A percentile compares a stretch with the other conserved stretches of the same genome.
These are phyloP conservation scores for Habroteleia sp. DNA, from an alignment of 2,888 invertebrate species.

Conservation along the genomic window DNA sequence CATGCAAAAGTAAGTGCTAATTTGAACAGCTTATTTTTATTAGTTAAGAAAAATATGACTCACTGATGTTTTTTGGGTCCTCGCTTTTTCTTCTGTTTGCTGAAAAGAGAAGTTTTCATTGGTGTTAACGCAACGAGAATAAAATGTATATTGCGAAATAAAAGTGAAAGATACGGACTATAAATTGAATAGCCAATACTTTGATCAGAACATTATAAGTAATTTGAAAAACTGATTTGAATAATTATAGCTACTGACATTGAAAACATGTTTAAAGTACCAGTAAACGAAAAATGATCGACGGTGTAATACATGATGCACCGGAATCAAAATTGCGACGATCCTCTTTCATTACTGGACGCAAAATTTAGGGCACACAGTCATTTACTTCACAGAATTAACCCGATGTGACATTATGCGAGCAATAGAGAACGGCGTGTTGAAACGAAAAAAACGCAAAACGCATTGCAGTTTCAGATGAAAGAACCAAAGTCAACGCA, in stretches of 20 bases:
- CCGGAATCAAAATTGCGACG: slow-evolving; percentile 3
- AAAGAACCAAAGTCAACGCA: no score
- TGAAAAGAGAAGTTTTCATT: slow-evolving; percentile 73
- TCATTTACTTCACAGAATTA: slow-evolving; percentile 60
- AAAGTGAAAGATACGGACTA: background rate
- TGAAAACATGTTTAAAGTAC: no score
- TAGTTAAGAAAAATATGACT: slow-evolving; percentile 71
- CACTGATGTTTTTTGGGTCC: slow-evolving; percentile 76
- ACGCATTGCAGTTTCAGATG: no score
- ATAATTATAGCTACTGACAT: no score
- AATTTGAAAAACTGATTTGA: background rate
- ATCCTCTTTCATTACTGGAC: slow-evolving; percentile 27
- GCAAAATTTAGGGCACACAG: background rate
- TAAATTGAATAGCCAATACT: background rate
- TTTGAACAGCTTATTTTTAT: no score
- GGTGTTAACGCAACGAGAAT: slow-evolving; percentile 46
- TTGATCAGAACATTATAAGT: background rate
- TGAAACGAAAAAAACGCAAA: slow-evolving; percentile 20
- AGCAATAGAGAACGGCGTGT: slow-evolving; percentile 74
- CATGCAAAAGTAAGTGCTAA: slow-evolving; percentile 26
- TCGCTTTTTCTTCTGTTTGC: slow-evolving; percentile 79
- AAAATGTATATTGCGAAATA: slow-evolving; percentile 8
- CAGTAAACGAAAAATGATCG: slow-evolving; percentile 17
- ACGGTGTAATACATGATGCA: slow-evolving; percentile 15
- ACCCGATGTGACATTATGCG: slow-evolving; percentile 53